Evolutionary conservation across 2,113 vertebrate species (phyloP).

Genomic region (Colius striatus): DNA sequence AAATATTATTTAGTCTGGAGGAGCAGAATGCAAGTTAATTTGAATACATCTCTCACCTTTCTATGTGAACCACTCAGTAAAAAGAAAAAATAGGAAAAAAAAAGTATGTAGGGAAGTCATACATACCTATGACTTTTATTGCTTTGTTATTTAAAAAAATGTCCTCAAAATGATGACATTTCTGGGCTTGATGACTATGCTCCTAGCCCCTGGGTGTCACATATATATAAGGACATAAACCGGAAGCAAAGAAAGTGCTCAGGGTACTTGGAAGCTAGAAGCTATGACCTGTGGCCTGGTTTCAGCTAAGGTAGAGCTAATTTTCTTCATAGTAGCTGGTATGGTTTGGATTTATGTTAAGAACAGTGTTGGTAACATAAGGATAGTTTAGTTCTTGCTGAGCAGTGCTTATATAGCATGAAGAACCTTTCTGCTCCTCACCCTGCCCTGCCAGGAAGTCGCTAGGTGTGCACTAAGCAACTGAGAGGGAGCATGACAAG

Average conservation of each 20-base stretch:
- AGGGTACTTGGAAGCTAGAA: not conserved
- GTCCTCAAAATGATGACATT: not conserved
- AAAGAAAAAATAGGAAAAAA: not conserved
- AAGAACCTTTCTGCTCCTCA: too few species aligned
- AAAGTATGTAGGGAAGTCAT: not conserved
- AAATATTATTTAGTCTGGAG: not conserved
- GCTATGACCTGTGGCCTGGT: not conserved
- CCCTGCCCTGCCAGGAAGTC: too few species aligned
- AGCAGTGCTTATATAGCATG: too few species aligned
- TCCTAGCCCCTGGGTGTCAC: not conserved
- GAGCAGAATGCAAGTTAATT: not conserved
- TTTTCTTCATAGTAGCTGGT: too few species aligned
- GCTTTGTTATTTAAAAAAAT: not conserved
- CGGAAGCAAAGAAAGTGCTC: not conserved
- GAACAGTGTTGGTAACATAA: too few species aligned
- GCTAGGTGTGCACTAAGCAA: too few species aligned
- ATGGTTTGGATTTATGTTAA: too few species aligned
- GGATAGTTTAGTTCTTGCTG: too few species aligned
- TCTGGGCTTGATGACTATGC: not conserved
- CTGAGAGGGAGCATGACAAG: too few species aligned
- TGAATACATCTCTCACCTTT: not conserved
- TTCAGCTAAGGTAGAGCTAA: too few species aligned
- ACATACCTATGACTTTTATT: not conserved
- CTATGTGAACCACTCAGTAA: rapidly evolving
- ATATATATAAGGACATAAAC: not conserved